A percentile compares a stretch with the other conserved stretches of the same genome.
Conservation (phyloP, 2,888 invertebrate genomes). For the Cantharis rufa region DNA sequence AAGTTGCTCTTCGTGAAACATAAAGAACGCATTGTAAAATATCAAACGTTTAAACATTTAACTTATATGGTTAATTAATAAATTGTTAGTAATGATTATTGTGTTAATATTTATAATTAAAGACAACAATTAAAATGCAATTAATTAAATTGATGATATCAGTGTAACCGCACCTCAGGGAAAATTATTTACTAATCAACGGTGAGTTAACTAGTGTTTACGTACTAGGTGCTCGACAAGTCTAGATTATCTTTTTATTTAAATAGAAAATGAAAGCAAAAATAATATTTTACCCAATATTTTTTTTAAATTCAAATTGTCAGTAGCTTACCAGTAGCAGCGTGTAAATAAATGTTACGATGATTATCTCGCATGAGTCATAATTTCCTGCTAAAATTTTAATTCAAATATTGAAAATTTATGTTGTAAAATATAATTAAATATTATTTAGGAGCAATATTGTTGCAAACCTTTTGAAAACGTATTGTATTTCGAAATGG, state of each 20-base stretch:
- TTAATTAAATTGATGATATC: neutral
- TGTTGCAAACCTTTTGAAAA: neutral
- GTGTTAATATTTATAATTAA: neutral
- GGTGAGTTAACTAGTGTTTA: neutral
- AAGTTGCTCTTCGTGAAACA: neutral
- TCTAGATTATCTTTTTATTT: neutral
- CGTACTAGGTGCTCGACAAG: neutral
- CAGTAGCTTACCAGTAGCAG: neutral
- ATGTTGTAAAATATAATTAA: neutral
- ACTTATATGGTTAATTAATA: neutral
- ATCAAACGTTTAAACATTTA: neutral
- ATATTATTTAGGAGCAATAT: neutral
- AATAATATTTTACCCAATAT: neutral
- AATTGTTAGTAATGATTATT: neutral
- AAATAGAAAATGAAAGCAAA: neutral
- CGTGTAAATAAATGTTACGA: neutral
- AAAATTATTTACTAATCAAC: neutral
- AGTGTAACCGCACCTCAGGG: neutral
- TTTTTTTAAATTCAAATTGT: neutral
- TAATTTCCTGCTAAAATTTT: neutral
- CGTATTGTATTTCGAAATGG: neutral
- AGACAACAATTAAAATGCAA: neutral
- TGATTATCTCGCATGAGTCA: neutral
- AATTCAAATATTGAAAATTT: neutral
- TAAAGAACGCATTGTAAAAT: neutral